Percentiles rank a stretch among this genome's conserved stretches.
phyloP scores from a whole-genome alignment of 92 coral and sea anemone genomes.

The Virgularia gustaviana region DNA sequence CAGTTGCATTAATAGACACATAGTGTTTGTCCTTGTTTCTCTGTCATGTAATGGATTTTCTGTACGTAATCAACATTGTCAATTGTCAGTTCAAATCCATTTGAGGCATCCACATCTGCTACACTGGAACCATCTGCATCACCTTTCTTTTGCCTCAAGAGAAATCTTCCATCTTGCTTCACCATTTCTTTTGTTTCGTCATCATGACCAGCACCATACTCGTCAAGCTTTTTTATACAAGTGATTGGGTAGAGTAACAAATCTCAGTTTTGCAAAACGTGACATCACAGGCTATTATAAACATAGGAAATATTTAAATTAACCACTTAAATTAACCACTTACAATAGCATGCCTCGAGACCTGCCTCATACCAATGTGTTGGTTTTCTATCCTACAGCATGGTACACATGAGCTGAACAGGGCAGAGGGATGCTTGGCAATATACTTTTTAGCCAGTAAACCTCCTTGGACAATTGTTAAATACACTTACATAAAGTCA shows the following conservation, averaged over 20 bases:
- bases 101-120: not conserved
- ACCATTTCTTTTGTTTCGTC: conserved; percentile 54
- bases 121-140: conserved; percentile 7
- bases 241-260: conserved; percentile 60
- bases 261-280: conserved; percentile 53
- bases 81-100: not conserved
- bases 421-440: no score
- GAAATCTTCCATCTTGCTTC: conserved; percentile 48
- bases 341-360: no score
- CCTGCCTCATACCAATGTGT: no score
- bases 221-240: conserved; percentile 69
- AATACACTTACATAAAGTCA: no score
- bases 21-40: conserved; percentile 54
- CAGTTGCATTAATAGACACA: conserved; percentile 53
- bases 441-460: no score
- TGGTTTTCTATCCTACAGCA: no score
- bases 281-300: conserved; percentile 54
- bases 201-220: conserved; percentile 61
- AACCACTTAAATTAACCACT: not conserved
- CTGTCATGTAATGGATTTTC: conserved; percentile 55
- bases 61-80: conserved; percentile 19
- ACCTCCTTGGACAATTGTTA: no score
- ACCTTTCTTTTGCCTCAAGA: not conserved
- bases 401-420: no score
- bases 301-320: not conserved